Evolutionary conservation across 1,140 invertebrate species (phyloP), one percentile per base, ranked within the genome.

Genomic region (Patella vulgata): DNA sequence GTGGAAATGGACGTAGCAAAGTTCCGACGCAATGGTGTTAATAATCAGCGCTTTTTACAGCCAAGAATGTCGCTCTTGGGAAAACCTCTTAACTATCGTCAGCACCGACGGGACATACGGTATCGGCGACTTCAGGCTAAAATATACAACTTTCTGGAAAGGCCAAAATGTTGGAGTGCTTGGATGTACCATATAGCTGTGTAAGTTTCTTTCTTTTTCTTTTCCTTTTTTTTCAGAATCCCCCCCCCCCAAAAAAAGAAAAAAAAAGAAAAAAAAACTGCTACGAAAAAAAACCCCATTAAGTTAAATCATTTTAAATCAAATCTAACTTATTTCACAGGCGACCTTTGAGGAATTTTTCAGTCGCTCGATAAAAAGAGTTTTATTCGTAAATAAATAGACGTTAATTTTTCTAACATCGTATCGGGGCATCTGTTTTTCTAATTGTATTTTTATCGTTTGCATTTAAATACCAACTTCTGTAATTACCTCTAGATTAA

Each of bases 121-220:
- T 96, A 95, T 87, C 87, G 95, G 77, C 90, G 91, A 79, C 86
- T 94, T 53, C 95, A 97, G 85, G 91, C 91, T 78, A 90, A 91
- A 83, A 89, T 96, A 80, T 96, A 96, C 88, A 96, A 96, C 87
- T 96, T 96, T 85, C 89, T 97, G 78, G 95, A 97, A 87, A 86
- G 94, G 80, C 94, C 95, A 57, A 88, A 94, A 70, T 92, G 92
- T 68, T 88, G 90, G 81, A 90, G 89, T 81, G 92, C 93, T 60
- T 89, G 94, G 78, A 86, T 91, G 69, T 97, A 97, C 87, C 95
- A 96, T 88, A 89, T 96, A 84, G 86, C 93, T 78, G 92, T 96
- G 94, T 97, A 90, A 96, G 94, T 88, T 77, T 60, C 27, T 6
- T 51, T 59, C 48, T 59, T 25, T 51, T 54, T n/a, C 14, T 59